Evolutionary conservation across 2,113 vertebrate species (phyloP).

Genomic region (Maccullochella peelii): DNA sequence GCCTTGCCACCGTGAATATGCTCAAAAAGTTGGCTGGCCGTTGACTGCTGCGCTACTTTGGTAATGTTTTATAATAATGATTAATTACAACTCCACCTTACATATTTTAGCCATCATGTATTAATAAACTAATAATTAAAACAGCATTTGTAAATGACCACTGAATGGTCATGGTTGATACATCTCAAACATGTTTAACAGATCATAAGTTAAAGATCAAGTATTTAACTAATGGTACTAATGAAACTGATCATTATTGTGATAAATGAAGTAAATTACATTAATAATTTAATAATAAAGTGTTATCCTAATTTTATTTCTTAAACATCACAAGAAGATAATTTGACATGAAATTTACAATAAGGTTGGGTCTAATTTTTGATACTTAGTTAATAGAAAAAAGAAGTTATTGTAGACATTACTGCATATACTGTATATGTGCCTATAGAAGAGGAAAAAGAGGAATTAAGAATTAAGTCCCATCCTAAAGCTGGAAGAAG

Average conservation of each 20-base stretch:
- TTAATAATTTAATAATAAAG: no score
- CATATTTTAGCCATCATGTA: not conserved
- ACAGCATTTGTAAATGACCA: not conserved
- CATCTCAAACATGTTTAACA: not conserved
- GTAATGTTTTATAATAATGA: not conserved
- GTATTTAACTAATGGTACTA: not conserved
- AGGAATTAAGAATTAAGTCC: not conserved
- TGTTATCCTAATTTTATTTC: not conserved
- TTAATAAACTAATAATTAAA: not conserved
- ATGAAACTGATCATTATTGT: not conserved
- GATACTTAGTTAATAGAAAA: not conserved
- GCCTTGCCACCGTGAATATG: not conserved
- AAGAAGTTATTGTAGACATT: not conserved
- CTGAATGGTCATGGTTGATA: not conserved
- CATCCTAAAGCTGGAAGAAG: not conserved
- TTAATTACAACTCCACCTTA: not conserved
- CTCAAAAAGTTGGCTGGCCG: no score
- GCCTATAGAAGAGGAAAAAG: not conserved
- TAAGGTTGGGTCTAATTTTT: not conserved
- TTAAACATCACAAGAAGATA: not conserved
- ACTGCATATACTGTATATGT: not conserved
- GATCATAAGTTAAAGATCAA: not conserved
- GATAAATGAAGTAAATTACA: not conserved
- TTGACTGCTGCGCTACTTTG: no score
- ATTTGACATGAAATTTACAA: not conserved